Base-by-base conservation (phyloP, 2,113 vertebrate genomes). In the Rallus limicola region DNA sequence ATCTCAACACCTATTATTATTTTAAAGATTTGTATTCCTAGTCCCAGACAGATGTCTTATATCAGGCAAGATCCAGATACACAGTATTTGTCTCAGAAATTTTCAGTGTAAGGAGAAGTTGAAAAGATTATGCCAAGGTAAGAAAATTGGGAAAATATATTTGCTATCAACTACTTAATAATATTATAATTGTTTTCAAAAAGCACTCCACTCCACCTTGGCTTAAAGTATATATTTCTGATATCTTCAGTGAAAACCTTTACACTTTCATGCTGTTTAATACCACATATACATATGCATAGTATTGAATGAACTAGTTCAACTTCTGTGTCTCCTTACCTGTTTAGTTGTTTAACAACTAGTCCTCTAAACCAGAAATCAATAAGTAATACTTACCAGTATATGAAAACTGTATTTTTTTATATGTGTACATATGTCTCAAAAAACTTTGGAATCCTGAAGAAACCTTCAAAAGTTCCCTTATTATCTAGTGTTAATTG, bases 371-470 rank as follows among this genome's bases (percentile, higher is more conserved):
- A 82, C 3, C 33, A 60, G 28, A 87, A 72, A 55, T 82, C 56
- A 95, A 31, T 64, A 81, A 91, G 79, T 89, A 70, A 68, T 48
- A 9, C 9, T 15, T 74, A 67, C 31, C 63, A 88, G 34, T 88
- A 56, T 81, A 58, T 26, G 31, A 50, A 67, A 93, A 67, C 29
- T 48, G 50, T 16, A 17, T 69, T 9, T 56, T 56, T 78, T 74
- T 44, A 5, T 13, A 46, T 59, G 25, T 1, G 2, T 33, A 38
- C 1, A 3, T 26, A 17, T 24, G 10, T 71, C 20, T 58, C 82
- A 91, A 21, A 91, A 95, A 97, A 89, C 62, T 59, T 82, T 94
- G 53, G 78, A 95, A 50, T 74, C 90, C 86, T 91, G 29, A 4
- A 96, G 60, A 46, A 96, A 95, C 44, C 69, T 78, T 93, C 65